These are phyloP conservation scores for Mellivora capensis DNA, from an alignment of 2,113 vertebrate species.

Conservation along the genomic window DNA sequence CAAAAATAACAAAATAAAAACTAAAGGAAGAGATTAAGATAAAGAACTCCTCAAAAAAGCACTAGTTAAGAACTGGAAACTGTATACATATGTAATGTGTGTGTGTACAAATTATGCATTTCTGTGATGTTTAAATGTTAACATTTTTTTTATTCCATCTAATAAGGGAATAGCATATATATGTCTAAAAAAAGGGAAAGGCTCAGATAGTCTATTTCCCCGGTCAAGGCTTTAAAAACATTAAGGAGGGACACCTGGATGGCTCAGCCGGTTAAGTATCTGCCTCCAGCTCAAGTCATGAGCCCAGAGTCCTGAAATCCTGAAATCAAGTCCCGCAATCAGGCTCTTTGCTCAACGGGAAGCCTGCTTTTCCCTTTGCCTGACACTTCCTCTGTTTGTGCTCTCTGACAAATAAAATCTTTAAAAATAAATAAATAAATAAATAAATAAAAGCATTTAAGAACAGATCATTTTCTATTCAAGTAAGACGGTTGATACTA, in stretches of 20 bases:
- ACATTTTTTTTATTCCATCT: background rate
- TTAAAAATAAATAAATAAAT: no score
- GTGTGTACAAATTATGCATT: background rate
- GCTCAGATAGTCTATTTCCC: background rate
- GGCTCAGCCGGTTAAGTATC: background rate
- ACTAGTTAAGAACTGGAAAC: background rate
- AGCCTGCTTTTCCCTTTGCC: no score
- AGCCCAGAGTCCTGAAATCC: no score
- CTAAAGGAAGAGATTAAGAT: background rate
- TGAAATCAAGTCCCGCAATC: no score
- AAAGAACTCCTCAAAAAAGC: background rate
- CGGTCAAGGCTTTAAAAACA: background rate
- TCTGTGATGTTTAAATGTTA: background rate
- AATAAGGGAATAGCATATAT: background rate
- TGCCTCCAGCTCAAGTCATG: background rate
- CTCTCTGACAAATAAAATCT: no score
- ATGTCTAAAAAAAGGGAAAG: background rate
- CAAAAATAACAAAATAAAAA: background rate
- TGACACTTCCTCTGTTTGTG: no score
- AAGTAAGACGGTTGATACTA: background rate
- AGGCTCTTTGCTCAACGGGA: no score
- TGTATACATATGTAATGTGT: background rate
- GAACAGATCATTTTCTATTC: background rate
- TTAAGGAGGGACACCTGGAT: background rate
- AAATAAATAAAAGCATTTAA: background rate